Evolutionary conservation across 2,113 vertebrate genomes (phyloP).

Genomic region (Archilochus colubris): DNA sequence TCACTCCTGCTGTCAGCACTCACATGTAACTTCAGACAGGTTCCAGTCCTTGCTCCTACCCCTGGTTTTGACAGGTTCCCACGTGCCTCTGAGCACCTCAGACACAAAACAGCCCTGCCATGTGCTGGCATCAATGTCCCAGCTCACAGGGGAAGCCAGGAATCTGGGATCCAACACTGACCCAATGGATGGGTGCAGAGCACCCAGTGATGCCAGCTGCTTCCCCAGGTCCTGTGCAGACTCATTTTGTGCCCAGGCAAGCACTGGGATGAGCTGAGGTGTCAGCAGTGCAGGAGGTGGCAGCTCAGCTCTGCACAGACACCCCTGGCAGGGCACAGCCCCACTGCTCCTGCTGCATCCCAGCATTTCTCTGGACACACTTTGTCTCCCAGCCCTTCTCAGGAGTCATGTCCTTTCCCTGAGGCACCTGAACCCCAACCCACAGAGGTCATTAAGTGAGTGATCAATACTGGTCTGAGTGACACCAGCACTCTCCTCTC

Average conservation of each 20-base stretch:
- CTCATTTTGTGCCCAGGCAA: neutral
- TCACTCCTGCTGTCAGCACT: neutral
- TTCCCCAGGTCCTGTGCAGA: neutral
- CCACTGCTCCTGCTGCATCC: neutral
- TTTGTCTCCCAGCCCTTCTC: neutral
- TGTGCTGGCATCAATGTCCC: neutral
- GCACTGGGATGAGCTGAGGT: neutral
- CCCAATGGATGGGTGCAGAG: fast-evolving
- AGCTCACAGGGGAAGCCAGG: neutral
- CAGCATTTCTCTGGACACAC: neutral
- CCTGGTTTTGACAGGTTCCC: neutral
- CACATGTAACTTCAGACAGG: fast-evolving
- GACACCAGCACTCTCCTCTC: neutral
- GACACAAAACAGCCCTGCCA: fast-evolving
- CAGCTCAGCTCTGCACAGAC: neutral
- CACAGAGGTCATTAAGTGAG: neutral
- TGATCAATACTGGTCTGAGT: neutral
- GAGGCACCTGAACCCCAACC: neutral
- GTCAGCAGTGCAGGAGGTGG: neutral
- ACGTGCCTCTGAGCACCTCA: neutral
- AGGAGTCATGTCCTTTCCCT: fast-evolving
- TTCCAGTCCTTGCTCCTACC: neutral
- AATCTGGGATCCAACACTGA: neutral
- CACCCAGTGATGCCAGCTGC: neutral
- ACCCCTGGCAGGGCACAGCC: neutral